Conservation (phyloP, 2,113 vertebrate species). For the Oncorhynchus mykiss region DNA sequence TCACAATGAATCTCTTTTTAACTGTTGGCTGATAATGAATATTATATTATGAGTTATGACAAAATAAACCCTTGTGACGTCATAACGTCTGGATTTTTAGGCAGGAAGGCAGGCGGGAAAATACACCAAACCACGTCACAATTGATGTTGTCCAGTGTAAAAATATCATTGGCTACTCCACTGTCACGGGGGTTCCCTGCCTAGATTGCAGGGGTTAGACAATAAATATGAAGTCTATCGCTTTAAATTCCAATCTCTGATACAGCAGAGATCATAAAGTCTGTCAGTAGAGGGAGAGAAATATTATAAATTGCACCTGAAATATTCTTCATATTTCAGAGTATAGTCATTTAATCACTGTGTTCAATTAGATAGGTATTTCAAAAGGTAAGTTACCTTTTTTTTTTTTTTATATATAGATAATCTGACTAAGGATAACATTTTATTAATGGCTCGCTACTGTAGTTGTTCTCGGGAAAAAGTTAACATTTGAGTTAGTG, state of each 20-base stretch:
- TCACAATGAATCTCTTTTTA: no score
- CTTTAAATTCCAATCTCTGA: conserved; percentile 73
- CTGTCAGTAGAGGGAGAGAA: conserved; percentile 37
- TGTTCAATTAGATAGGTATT: conserved; percentile 70
- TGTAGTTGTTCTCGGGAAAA: background rate
- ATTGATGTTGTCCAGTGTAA: conserved; percentile 41
- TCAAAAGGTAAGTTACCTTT: conserved; percentile 69
- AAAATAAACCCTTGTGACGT: conserved; percentile 23
- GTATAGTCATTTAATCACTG: conserved; percentile 45
- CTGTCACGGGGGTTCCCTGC: conserved; percentile 64
- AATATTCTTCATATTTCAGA: conserved; percentile 36
- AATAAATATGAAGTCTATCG: conserved; percentile 70
- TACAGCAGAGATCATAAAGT: conserved; percentile 63
- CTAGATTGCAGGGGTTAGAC: conserved; percentile 72
- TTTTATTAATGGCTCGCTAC: background rate
- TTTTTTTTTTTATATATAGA: background rate
- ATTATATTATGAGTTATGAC: background rate
- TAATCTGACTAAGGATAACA: background rate
- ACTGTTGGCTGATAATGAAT: no score
- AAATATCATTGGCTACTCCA: conserved; percentile 60
- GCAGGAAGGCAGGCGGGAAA: conserved; percentile 27
- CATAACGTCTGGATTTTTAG: conserved; percentile 25
- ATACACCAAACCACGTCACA: conserved; percentile 38
- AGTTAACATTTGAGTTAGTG: background rate
- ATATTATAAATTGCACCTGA: conserved; percentile 28